Conservation (phyloP, 2,797 vertebrate genomes). For the Cacajao melanocephalus region DNA sequence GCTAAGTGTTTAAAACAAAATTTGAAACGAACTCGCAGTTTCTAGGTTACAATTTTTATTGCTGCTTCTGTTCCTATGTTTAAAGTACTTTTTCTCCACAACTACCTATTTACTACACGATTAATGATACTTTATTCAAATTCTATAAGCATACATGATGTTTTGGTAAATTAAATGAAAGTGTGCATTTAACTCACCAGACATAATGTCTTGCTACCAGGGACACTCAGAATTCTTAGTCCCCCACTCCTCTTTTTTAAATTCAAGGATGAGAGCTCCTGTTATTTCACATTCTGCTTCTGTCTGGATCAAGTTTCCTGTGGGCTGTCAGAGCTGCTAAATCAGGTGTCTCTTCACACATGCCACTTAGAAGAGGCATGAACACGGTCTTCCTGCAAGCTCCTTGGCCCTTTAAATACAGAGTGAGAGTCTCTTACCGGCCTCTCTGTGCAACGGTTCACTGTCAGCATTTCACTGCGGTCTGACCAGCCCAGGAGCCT, state of each 20-base stretch:
- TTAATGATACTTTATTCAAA: background rate
- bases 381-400: slow-evolving; percentile 34
- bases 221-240: background rate
- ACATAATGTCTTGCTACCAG: background rate
- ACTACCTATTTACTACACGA: background rate
- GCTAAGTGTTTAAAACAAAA: background rate
- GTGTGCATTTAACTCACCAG: background rate
- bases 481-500: background rate
- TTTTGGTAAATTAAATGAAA: background rate
- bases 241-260: background rate
- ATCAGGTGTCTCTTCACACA: slow-evolving; percentile 39
- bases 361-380: slow-evolving; percentile 58
- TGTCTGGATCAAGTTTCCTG: slow-evolving; percentile 50
- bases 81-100: background rate
- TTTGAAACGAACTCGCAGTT: background rate
- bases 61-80: background rate
- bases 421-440: background rate
- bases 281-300: slow-evolving; percentile 58
- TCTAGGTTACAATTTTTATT: background rate
- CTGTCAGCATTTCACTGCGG: background rate
- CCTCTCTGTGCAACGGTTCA: background rate
- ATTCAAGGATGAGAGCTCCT: background rate
- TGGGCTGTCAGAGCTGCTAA: slow-evolving; percentile 59
- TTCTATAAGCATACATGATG: background rate
- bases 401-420: slow-evolving; percentile 58